Evolutionary conservation across 2,797 vertebrate genomes (phyloP), one percentile per base, ranked within the genome.

Genomic region (Eulemur mongoz): DNA sequence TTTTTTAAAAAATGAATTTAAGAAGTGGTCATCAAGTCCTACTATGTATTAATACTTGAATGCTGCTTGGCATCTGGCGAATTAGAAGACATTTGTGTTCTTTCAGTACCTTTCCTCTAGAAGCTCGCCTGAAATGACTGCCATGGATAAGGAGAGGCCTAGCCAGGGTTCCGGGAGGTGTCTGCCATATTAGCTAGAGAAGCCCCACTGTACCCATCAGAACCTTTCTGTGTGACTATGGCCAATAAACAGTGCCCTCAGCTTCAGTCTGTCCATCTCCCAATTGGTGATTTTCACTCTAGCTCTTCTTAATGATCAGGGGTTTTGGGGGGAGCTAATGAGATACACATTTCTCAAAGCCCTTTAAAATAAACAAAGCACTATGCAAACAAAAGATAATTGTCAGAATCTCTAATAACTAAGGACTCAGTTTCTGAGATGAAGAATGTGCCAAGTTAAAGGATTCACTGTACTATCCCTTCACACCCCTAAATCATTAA

Each of bases 281-380:
- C 20, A 63, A 0, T 8, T 73, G n/a, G 12, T 22, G 11, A 61
- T 45, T 67, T 48, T 72, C 40, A 45, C 35, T 45, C 15, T 69
- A 18, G 9, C 9, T 40, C 48, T 82, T 22, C n/a, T 89, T 82
- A 91, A 69, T 52, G 23, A 83, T 91, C n/a, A 50, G 7, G 7
- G 25, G 2, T 88, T 61, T 81, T 15, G 43, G 43, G 8, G 80
- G 73, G 22, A 95, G n/a, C 20, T 86, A 84, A 91, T 80, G 32
- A 88, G 30, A 61, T 87, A 70, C 87, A 95, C 89, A 89, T 93
- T 96, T 86, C 59, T 25, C 20, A 95, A 92, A 81, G 6, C 14
- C 63, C 50, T 93, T 86, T 88, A 73, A 93, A 94, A 52, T 65
- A 94, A 95, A 89, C 27, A 86, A 92, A 95, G 32, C 10, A 65